Base-by-base conservation (phyloP, 2,113 vertebrate genomes). In the Myanophis thanlyinensis region DNA sequence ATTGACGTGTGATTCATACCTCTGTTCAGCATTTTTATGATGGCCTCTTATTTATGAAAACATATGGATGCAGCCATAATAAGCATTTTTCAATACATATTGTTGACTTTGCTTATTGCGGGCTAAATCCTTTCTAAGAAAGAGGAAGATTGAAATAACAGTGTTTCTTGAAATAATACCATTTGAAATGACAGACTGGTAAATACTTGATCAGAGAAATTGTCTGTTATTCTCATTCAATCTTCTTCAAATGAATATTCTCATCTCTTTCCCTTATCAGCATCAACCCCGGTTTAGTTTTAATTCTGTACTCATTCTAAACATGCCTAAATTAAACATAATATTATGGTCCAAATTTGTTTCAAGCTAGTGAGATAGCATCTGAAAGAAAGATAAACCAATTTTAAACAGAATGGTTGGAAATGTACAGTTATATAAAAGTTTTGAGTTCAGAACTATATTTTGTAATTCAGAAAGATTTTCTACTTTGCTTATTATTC, bases 21-120 rank as follows among this genome's bases (percentile, higher is more conserved):
- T 90, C 23, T 52, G 85, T 95, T 46, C 18, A 93, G 85, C 53
- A 88, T 56, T 94, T 93, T 96, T 91, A 80, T 95, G 12, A 40
- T 4, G 2, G 15, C 30, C 46, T 88, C 9, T 85, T 94, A 2
- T 90, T 22, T 3, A 12, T 52, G 92, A 85, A 48, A 86, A 1
- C 1, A 90, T 23, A 15, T 5, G 94, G 51, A 90, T 56, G 88
- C 46, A 62, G 92, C 12, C 1, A 80, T 13, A 91, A 92, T 9
- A 91, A 47, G 2, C 87, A 90, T 62, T 90, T 90, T 91, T 90
- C 44, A 93, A 0, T 5, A 93, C 85, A 80, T 92, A 73, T 85
- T 93, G 53, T 94, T 92, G 85, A 51, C 11, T 94, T 93, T 13
- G 93, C 48, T 47, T 0, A 6, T 73, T 73, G 13, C 4, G 86